Conservation (phyloP, 2,888 invertebrate genomes). For the Temnothorax rugatulus region DNA sequence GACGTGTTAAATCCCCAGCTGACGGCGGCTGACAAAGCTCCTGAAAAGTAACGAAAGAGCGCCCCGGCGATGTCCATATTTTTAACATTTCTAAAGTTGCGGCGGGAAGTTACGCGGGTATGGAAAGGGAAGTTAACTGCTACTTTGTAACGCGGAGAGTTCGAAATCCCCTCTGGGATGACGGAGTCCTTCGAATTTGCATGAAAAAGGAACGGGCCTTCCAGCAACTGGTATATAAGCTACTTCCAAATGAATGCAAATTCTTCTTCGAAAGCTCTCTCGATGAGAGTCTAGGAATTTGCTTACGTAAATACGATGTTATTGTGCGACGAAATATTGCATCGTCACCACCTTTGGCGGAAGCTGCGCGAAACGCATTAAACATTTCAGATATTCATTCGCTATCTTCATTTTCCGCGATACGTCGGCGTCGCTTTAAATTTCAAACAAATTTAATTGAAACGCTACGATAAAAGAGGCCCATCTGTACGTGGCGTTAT, state of each 20-base stretch:
- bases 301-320: constrained; percentile 80
- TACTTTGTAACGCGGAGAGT: constrained; percentile 70
- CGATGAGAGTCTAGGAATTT: constrained; percentile 75
- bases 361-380: constrained; percentile 58
- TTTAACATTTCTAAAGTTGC: constrained; percentile 62
- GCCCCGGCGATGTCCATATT: constrained; percentile 30
- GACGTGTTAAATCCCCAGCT: constrained; percentile 28
- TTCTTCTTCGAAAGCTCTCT: constrained; percentile 78
- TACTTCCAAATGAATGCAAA: constrained; percentile 81
- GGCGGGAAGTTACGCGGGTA: constrained; percentile 49
- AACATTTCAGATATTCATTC: constrained; percentile 70
- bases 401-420: constrained; percentile 21
- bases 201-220: constrained; percentile 79
- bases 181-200: constrained; percentile 77
- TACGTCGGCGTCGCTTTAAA: neutral
- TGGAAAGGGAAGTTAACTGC: constrained; percentile 70
- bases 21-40: constrained; percentile 25
- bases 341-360: constrained; percentile 60
- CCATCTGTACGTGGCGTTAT: neutral
- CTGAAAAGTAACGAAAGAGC: constrained; percentile 35
- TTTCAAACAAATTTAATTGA: neutral
- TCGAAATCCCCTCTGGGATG: constrained; percentile 60
- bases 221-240: constrained; percentile 79
- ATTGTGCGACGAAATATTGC: constrained; percentile 73
- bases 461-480: neutral